Percentiles rank a stretch among this genome's conserved stretches.
These are phyloP conservation scores for Catocala fraxini DNA, from an alignment of 2,888 invertebrate species.

Conservation along the genomic window DNA sequence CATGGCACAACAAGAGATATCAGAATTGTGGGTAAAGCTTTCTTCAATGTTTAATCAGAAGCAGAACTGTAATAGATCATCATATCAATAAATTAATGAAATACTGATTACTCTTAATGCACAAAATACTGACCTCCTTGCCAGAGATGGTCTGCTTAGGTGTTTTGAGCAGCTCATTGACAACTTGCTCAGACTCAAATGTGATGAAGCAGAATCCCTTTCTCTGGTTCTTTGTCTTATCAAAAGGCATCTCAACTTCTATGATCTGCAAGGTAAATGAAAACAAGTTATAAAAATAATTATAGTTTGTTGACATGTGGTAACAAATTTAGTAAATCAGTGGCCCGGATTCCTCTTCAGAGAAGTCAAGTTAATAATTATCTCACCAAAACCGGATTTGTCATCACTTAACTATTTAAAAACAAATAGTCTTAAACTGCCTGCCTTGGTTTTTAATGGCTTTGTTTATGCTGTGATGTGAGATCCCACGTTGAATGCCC, in stretches of 20 bases:
- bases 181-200: constrained; percentile 98
- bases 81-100: constrained; percentile 15
- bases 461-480: too few species aligned
- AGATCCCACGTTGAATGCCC: too few species aligned
- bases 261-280: constrained; percentile 90
- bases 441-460: too few species aligned
- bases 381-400: constrained; percentile 85
- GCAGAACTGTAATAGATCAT: constrained; percentile 46
- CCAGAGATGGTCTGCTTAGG: constrained; percentile 97
- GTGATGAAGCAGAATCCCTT: constrained; percentile 99
- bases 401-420: constrained; percentile 62
- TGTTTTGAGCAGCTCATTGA: constrained; percentile 96
- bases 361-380: constrained; percentile 65
- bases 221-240: constrained; percentile 98
- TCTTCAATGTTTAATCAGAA: constrained; percentile 42
- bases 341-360: constrained; percentile 84
- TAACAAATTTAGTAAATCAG: constrained; percentile 56
- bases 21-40: constrained; percentile 24
- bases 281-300: too few species aligned
- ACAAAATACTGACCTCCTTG: constrained; percentile 91
- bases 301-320: too few species aligned
- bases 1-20: background rate
- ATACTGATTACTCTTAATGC: background rate
- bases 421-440: background rate
- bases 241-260: constrained; percentile 98